Conservation (phyloP, 2,888 invertebrate species). For the Temnothorax ravouxi region DNA sequence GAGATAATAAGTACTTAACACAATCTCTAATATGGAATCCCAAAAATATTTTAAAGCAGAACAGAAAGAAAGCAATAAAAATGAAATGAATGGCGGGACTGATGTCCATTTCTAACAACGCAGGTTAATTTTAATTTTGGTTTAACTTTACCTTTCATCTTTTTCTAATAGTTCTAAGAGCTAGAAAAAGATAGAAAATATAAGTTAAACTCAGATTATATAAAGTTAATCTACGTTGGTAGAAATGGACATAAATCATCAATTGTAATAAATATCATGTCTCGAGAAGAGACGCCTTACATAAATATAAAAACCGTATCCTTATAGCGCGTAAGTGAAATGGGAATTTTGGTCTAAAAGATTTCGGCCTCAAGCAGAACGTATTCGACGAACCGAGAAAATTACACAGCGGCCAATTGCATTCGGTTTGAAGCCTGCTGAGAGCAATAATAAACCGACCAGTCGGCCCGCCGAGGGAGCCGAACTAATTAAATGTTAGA, state of each 20-base stretch:
- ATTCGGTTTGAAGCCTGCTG: slow-evolving; percentile 22
- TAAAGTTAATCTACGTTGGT: no score
- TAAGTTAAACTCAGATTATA: no score
- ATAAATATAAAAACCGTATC: not conserved
- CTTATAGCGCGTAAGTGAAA: not conserved
- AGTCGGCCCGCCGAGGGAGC: slow-evolving; percentile 44
- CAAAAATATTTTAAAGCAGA: not conserved
- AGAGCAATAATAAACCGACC: slow-evolving; percentile 67
- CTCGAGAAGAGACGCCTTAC: not conserved
- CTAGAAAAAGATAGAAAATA: no score
- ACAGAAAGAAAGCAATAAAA: not conserved
- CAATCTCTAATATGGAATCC: no score
- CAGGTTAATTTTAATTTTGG: no score
- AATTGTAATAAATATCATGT: not conserved
- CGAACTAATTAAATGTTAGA: slow-evolving; percentile 77
- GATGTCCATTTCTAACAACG: no score
- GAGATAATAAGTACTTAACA: not conserved
- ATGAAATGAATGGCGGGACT: not conserved
- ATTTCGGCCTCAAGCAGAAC: not conserved
- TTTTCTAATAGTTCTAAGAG: no score
- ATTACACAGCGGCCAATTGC: slow-evolving; percentile 23
- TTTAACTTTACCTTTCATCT: no score
- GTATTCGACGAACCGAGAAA: not conserved
- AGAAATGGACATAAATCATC: no score
- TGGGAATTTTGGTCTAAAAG: not conserved